A percentile compares a stretch with the other conserved stretches of the same genome.
phyloP scores from a whole-genome alignment of 2,888 invertebrate species.

The Mimumesa dahlbomi region DNA sequence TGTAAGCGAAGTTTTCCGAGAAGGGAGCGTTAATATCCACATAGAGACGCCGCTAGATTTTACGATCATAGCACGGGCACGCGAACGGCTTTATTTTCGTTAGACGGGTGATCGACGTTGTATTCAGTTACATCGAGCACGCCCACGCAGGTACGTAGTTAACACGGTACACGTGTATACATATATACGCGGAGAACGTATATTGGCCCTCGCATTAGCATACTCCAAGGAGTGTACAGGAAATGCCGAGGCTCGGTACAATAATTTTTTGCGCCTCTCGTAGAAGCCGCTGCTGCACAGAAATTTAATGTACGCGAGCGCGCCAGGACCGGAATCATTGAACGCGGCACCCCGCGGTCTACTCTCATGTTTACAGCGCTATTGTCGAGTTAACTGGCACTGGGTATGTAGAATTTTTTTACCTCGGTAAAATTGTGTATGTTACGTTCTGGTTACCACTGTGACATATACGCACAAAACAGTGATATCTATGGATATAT shows the following conservation, averaged over 20 bases:
- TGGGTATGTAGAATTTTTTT: no score
- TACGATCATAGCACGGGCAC: conserved; percentile 32
- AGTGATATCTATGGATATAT: no score
- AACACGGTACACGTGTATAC: conserved; percentile 6
- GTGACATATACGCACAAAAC: no score
- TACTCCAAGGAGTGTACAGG: conserved; percentile 60
- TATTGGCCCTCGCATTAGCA: conserved; percentile 47
- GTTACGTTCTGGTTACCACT: no score
- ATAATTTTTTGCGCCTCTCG: conserved; percentile 24
- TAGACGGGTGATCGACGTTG: conserved; percentile 38
- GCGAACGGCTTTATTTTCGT: conserved; percentile 53
- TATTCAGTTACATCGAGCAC: conserved; percentile 32
- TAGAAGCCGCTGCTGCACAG: conserved; percentile 24
- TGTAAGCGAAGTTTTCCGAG: conserved; percentile 31
- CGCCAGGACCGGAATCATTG: conserved; percentile 8
- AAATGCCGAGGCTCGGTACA: conserved; percentile 49
- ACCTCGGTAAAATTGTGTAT: no score
- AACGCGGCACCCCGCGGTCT: conserved; percentile 27
- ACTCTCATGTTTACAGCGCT: conserved; percentile 16
- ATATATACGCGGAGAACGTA: conserved; percentile 5
- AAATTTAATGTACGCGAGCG: conserved; percentile 39
- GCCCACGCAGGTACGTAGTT: conserved; percentile 40
- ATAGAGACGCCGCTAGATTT: conserved; percentile 23
- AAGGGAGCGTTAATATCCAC: conserved; percentile 38
- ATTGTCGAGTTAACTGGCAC: no score